phyloP scores from a whole-genome alignment of 2,797 vertebrate genomes.

The Clarias laeviceps region DNA sequence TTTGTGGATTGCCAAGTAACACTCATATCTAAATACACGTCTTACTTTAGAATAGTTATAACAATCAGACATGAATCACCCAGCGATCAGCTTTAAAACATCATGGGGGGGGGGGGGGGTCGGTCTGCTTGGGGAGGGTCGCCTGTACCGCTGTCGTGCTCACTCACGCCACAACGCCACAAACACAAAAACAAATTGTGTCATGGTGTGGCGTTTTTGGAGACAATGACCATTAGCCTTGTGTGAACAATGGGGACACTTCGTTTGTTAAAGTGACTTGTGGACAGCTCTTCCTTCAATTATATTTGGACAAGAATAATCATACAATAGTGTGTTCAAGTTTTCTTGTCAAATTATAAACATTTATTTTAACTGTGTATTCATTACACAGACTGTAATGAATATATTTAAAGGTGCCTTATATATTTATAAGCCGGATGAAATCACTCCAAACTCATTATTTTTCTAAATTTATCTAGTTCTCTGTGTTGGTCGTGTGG shows the following conservation, averaged over 20 bases:
- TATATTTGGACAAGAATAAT: slow-evolving; percentile 48
- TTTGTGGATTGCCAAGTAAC: no score
- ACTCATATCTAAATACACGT: no score
- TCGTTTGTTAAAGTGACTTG: slow-evolving; percentile 59
- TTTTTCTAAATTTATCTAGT: not conserved
- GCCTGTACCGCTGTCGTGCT: not conserved
- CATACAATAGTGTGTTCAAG: slow-evolving; percentile 30
- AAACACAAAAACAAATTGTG: slow-evolving; percentile 48
- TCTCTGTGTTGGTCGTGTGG: not conserved
- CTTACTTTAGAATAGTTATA: no score
- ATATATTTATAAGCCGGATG: not conserved
- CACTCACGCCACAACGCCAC: slow-evolving; percentile 5
- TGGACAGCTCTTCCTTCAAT: slow-evolving; percentile 61
- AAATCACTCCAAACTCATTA: not conserved
- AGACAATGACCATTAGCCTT: slow-evolving; percentile 72
- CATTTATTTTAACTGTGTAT: no score
- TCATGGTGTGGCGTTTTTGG: slow-evolving; percentile 62
- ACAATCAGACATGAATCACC: no score
- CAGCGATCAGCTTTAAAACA: not conserved
- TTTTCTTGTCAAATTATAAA: not conserved
- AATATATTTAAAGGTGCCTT: not conserved
- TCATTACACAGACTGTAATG: not conserved
- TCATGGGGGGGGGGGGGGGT: no score
- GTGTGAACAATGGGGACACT: slow-evolving; percentile 67
- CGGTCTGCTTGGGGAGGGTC: not conserved